Conservation (phyloP, 2,888 invertebrate species). For the Chromoteleia sp. region DNA sequence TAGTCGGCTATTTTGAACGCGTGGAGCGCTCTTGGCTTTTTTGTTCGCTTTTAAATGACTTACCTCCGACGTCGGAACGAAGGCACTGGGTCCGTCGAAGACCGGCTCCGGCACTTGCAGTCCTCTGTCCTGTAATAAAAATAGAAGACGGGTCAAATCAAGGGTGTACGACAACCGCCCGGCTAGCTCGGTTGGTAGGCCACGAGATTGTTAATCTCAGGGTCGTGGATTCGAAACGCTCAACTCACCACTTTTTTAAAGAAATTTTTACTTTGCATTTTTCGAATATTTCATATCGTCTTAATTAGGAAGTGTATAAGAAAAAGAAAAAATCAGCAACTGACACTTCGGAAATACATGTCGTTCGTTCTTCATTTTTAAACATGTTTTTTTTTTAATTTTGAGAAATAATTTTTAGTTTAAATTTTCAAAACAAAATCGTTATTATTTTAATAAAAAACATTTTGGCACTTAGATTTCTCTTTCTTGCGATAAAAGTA, state of each 20-base stretch:
- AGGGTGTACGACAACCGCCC: conserved; percentile 65
- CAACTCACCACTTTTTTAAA: too few relatives aligned
- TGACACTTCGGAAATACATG: too few relatives aligned
- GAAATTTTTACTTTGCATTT: neutral
- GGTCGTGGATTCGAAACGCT: conserved; percentile 80
- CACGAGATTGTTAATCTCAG: conserved; percentile 82
- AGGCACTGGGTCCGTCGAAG: conserved; percentile 86
- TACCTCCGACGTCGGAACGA: conserved; percentile 86
- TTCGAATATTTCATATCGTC: too few relatives aligned
- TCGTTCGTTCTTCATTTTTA: too few relatives aligned
- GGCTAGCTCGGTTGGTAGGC: conserved; percentile 81
- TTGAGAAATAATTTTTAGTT: too few relatives aligned
- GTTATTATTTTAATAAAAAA: too few relatives aligned
- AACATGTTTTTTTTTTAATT: too few relatives aligned
- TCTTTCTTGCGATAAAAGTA: too few relatives aligned
- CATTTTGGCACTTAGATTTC: too few relatives aligned
- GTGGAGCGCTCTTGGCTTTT: neutral
- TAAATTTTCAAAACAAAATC: too few relatives aligned
- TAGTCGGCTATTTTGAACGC: conserved; percentile 30
- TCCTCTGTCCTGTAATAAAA: conserved; percentile 85
- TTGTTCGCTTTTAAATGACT: conserved; percentile 77
- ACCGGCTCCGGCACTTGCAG: conserved; percentile 86
- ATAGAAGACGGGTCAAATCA: conserved; percentile 21
- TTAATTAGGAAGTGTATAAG: too few relatives aligned
- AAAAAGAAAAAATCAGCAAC: too few relatives aligned